Percentiles rank a stretch among this genome's conserved stretches.
phyloP scores from a whole-genome alignment of 2,888 invertebrate species.

The Drosophila maculinotata region DNA sequence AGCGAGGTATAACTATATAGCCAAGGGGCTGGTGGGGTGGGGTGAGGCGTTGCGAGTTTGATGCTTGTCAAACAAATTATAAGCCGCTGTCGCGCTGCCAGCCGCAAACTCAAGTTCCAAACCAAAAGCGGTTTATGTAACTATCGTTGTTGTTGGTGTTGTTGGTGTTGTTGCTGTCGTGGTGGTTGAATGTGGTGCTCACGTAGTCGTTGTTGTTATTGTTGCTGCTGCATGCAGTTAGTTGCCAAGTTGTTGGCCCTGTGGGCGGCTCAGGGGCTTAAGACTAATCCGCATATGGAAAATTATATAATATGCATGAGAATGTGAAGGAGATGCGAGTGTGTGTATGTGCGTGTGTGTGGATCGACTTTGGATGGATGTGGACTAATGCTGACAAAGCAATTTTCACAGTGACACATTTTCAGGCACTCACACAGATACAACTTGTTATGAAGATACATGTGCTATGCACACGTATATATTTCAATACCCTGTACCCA shows the following conservation, averaged over 20 bases:
- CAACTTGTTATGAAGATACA: conserved; percentile 2
- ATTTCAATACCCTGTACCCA: not conserved
- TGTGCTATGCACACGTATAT: not conserved
- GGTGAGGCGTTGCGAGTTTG: conserved; percentile 41
- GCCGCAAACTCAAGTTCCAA: conserved; percentile 62
- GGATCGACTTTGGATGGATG: conserved; percentile 38
- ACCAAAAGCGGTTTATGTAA: conserved; percentile 71
- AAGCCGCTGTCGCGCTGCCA: conserved; percentile 58
- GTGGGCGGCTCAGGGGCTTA: conserved; percentile 56
- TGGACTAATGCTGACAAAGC: conserved; percentile 61
- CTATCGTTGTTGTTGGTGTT: conserved; percentile 20
- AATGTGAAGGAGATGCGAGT: conserved; percentile 20
- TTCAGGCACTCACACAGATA: conserved; percentile 16
- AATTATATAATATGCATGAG: conserved; percentile 74
- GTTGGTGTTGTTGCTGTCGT: conserved; percentile 9
- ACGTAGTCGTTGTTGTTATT: not conserved
- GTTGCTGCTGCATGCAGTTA: conserved; percentile 33
- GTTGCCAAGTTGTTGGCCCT: conserved; percentile 46
- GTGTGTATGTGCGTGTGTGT: conserved; percentile 4
- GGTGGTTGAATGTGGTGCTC: not conserved
- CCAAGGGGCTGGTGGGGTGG: not conserved
- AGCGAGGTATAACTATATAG: conserved; percentile 16
- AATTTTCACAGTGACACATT: conserved; percentile 68
- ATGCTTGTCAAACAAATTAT: conserved; percentile 79
- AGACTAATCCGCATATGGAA: conserved; percentile 75